Evolutionary conservation across 2,888 invertebrate genomes (phyloP).

Genomic region (Oithona nana): DNA sequence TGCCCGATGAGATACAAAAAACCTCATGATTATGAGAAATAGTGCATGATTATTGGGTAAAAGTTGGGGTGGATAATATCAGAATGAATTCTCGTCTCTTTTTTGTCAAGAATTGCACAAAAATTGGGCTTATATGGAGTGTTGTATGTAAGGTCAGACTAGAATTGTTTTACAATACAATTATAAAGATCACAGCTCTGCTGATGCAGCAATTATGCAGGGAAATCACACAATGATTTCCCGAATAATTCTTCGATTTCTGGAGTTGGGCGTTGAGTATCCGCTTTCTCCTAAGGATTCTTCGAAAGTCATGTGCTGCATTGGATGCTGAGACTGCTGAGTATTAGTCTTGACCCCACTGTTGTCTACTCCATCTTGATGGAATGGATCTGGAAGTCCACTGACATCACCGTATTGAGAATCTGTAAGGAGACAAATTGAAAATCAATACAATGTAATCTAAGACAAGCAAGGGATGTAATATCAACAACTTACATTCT

Average conservation of each 20-base stretch:
- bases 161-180: too few species aligned
- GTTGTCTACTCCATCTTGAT: too few species aligned
- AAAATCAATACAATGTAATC: background rate
- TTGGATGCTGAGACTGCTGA: background rate
- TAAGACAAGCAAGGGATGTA: too few species aligned
- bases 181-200: background rate
- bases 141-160: too few species aligned
- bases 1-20: too few species aligned
- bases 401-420: slow-evolving; percentile 85
- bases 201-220: background rate
- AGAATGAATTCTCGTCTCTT: too few species aligned
- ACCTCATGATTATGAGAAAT: too few species aligned
- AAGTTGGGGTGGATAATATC: too few species aligned
- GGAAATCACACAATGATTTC: slow-evolving; percentile 2
- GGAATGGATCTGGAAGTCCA: slow-evolving; percentile 62
- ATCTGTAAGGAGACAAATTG: slow-evolving; percentile 38
- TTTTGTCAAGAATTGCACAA: too few species aligned
- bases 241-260: background rate
- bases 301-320: background rate
- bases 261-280: background rate
- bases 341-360: background rate
- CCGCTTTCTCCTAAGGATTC: background rate
- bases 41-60: too few species aligned
- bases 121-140: too few species aligned
- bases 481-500: slow-evolving; percentile 17